Evolutionary conservation across 2,888 invertebrate genomes (phyloP).

Genomic region (Drosophila melanosoma): DNA sequence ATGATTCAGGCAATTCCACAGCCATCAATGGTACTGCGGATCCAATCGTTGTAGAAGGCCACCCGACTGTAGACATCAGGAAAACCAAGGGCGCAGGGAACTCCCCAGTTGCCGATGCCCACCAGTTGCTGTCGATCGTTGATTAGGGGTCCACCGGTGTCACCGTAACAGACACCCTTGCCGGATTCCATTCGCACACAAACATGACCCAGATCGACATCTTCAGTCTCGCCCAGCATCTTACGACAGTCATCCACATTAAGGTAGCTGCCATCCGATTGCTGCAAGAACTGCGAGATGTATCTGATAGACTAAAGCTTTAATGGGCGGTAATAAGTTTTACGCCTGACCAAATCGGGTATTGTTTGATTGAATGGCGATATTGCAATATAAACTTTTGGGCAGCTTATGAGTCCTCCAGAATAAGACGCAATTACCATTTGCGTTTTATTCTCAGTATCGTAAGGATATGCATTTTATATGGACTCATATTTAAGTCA

Average conservation of each 20-base stretch:
- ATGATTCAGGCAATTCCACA: conserved; percentile 42
- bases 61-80: conserved; percentile 79
- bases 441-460: conserved; percentile 57
- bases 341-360: not conserved
- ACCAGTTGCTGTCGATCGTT: conserved; percentile 64
- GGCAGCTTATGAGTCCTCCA: conserved; percentile 38
- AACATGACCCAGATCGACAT: conserved; percentile 86
- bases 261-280: conserved; percentile 86
- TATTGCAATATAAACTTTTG: conserved; percentile 26
- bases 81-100: conserved; percentile 75
- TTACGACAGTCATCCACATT: conserved; percentile 86
- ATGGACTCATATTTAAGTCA: not conserved
- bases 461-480: conserved; percentile 59
- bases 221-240: conserved; percentile 84
- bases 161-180: conserved; percentile 85
- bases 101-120: conserved; percentile 80
- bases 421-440: conserved; percentile 54
- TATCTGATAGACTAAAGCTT: conserved; percentile 57
- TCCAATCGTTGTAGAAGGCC: conserved; percentile 79
- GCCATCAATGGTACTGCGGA: conserved; percentile 64
- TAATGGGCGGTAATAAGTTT: conserved; percentile 47
- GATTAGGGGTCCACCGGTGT: conserved; percentile 77
- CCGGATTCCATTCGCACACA: conserved; percentile 86
- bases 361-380: conserved; percentile 24
- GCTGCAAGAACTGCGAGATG: conserved; percentile 86